phyloP scores from a whole-genome alignment of 2,888 invertebrate species.

The Dicyrtomina minuta region DNA sequence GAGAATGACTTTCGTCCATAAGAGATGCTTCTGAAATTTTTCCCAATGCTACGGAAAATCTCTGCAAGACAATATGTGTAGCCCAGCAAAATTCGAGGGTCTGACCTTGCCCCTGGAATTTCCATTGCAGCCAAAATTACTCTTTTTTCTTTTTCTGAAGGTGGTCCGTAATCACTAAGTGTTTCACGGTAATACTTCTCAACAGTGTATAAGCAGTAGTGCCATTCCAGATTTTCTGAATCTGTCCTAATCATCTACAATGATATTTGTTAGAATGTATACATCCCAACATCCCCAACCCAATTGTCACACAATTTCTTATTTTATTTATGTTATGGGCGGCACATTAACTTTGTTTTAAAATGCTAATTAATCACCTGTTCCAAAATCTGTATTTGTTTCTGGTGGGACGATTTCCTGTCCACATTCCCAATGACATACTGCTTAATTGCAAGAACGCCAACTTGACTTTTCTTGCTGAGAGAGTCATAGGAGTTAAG shows the following conservation, averaged over 20 bases:
- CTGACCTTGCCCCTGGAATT: background rate
- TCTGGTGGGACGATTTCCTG: background rate
- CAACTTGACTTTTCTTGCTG: background rate
- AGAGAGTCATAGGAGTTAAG: background rate
- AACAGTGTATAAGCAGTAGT: background rate
- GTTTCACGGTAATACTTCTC: background rate
- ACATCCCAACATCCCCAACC: no score
- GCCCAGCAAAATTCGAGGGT: conserved; percentile 2
- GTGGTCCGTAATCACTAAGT: background rate
- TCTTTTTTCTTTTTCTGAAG: background rate
- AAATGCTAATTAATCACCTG: background rate
- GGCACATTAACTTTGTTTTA: no score
- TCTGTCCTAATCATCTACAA: conserved; percentile 3
- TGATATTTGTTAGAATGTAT: background rate
- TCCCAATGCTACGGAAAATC: background rate
- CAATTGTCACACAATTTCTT: no score
- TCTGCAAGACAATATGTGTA: background rate
- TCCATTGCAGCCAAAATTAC: conserved; percentile 2
- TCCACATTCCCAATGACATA: conserved; percentile 7
- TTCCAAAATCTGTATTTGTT: background rate
- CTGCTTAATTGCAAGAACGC: background rate
- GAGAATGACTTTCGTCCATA: background rate
- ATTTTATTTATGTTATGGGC: no score
- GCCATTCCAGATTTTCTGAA: background rate
- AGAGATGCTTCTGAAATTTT: background rate